phyloP scores from a whole-genome alignment of 2,888 invertebrate genomes.

The Polydesmus complanatus region DNA sequence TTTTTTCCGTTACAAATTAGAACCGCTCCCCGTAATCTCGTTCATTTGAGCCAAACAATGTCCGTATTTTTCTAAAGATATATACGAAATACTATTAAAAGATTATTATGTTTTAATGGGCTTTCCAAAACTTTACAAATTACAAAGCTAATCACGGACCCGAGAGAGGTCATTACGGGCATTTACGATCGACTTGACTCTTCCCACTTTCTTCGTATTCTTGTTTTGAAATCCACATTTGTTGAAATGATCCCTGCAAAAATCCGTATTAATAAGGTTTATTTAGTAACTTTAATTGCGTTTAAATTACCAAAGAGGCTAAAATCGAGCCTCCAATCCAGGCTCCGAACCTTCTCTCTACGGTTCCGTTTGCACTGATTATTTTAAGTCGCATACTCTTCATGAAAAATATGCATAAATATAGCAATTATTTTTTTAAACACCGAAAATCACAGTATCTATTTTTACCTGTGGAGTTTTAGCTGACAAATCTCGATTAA shows the following conservation, averaged over 20 bases:
- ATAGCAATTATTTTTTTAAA: not conserved
- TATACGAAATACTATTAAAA: no score
- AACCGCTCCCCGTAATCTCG: no score
- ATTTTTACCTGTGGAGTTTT: constrained; percentile 61
- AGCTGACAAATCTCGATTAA: constrained; percentile 69
- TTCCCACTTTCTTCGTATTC: constrained; percentile 98
- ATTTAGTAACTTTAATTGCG: not conserved
- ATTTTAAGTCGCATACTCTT: constrained; percentile 82
- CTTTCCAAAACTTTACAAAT: not conserved
- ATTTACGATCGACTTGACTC: constrained; percentile 88
- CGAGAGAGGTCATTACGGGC: constrained; percentile 34
- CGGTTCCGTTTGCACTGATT: constrained; percentile 76
- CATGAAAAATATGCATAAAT: constrained; percentile 11
- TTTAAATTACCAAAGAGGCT: constrained; percentile 59
- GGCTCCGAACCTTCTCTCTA: constrained; percentile 85
- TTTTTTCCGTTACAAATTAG: no score
- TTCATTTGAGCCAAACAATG: no score
- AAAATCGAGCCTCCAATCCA: constrained; percentile 99
- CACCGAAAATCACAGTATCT: not conserved
- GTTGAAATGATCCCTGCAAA: constrained; percentile 82
- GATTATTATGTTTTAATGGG: no score
- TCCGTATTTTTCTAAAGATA: no score
- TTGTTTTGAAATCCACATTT: constrained; percentile 99
- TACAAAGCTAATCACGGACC: no score
- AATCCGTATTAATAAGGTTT: not conserved